Percentiles rank a stretch among this genome's conserved stretches.
Conservation (phyloP, 2,113 vertebrate genomes). For the Mungos mungo region DNA sequence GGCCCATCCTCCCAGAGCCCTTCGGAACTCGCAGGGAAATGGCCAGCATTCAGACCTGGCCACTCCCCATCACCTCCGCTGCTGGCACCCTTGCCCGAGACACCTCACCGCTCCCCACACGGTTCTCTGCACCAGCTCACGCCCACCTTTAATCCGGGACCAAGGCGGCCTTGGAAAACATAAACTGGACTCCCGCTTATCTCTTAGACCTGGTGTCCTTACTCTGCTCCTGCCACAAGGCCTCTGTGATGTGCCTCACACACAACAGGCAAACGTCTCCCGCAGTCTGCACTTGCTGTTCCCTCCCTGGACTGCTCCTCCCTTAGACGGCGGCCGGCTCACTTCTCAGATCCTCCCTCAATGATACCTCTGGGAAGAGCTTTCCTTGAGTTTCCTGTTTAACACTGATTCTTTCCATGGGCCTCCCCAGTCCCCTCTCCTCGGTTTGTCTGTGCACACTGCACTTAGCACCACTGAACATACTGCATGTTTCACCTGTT, state of each 20-base stretch:
- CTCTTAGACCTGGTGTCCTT: neutral
- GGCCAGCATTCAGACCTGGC: neutral
- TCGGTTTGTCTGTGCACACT: neutral
- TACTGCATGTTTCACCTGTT: neutral
- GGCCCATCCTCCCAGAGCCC: neutral
- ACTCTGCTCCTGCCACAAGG: neutral
- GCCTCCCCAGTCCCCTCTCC: neutral
- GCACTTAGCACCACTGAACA: neutral
- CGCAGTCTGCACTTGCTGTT: neutral
- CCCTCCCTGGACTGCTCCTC: neutral
- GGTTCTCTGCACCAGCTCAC: neutral
- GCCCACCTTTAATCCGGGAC: neutral
- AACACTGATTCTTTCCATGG: neutral
- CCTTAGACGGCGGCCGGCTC: neutral
- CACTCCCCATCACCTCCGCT: neutral
- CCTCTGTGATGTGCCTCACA: neutral
- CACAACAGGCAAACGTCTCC: neutral
- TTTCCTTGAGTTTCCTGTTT: neutral
- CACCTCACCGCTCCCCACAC: neutral
- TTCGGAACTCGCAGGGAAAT: neutral
- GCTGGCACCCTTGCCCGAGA: neutral
- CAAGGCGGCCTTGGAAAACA: neutral
- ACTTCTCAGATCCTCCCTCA: neutral
- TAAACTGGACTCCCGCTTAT: neutral
- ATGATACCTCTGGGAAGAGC: neutral